A percentile compares a stretch with the other conserved stretches of the same genome.
Conservation (phyloP, 1,140 invertebrate genomes). For the Drosophila lini region DNA sequence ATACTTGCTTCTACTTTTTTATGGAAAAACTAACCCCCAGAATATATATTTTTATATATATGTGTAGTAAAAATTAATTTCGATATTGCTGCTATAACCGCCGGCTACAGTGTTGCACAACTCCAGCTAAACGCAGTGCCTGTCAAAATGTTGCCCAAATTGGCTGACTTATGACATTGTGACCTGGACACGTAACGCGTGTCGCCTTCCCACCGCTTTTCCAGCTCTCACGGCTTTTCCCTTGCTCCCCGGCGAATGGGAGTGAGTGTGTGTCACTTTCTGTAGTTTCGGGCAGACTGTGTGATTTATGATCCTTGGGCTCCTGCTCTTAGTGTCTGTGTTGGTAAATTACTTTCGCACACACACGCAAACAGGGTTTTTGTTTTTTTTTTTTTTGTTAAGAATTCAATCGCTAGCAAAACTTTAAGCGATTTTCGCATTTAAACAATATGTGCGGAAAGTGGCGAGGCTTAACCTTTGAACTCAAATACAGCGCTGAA, state of each 20-base stretch:
- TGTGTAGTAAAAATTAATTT: not conserved
- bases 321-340: constrained; percentile 36
- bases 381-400: constrained; percentile 4
- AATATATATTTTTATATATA: not conserved
- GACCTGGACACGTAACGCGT: constrained; percentile 74
- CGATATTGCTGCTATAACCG: constrained; percentile 10
- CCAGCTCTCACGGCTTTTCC: not conserved
- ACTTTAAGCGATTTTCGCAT: constrained; percentile 61
- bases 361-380: constrained; percentile 36
- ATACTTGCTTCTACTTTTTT: not conserved
- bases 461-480: not conserved
- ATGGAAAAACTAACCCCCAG: not conserved
- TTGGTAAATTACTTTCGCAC: constrained; percentile 75
- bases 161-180: constrained; percentile 78
- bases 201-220: not conserved
- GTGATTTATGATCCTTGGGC: constrained; percentile 73
- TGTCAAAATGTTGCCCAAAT: constrained; percentile 75
- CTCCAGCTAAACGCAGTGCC: constrained; percentile 42
- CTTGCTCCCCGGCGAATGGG: not conserved
- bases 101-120: constrained; percentile 31
- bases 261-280: constrained; percentile 47
- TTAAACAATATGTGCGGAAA: constrained; percentile 40
- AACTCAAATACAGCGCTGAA: not conserved
- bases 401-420: constrained; percentile 52
- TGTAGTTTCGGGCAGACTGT: constrained; percentile 69